Percentiles rank a stretch among this genome's conserved stretches.
These are phyloP conservation scores for Araneus ventricosus DNA, from an alignment of 1,140 invertebrate genomes.

Conservation along the genomic window DNA sequence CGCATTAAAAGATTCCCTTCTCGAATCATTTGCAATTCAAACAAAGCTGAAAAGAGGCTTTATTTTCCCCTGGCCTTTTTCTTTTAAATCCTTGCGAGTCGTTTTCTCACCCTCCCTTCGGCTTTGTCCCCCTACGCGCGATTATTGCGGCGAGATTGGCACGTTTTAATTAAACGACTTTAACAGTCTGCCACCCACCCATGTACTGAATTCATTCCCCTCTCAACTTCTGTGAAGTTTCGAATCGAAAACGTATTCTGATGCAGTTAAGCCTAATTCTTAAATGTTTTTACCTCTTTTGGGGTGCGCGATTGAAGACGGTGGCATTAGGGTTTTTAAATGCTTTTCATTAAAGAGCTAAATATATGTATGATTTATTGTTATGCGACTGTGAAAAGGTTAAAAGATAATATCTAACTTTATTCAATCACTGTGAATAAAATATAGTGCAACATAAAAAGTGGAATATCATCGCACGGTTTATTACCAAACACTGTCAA, in stretches of 20 bases:
- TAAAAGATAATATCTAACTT: no score
- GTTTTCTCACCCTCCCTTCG: neutral
- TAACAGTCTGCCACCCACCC: conserved; percentile 30
- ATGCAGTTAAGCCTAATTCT: neutral
- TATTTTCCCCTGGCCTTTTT: conserved; percentile 41
- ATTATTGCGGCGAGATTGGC: conserved; percentile 67
- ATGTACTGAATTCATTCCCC: neutral
- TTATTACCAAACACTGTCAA: no score
- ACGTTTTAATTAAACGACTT: conserved; percentile 73
- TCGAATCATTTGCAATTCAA: conserved; percentile 75
- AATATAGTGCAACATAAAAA: no score
- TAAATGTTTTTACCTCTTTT: neutral
- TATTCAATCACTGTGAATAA: no score
- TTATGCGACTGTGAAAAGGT: no score
- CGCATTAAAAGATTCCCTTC: conserved; percentile 71
- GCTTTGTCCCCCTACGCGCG: neutral
- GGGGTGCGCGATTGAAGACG: no score
- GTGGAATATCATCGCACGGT: no score
- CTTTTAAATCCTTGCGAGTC: conserved; percentile 6
- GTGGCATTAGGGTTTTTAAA: no score
- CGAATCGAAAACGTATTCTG: neutral
- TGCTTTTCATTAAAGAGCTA: no score
- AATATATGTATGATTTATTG: no score
- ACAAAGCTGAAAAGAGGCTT: conserved; percentile 66
- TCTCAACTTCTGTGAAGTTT: neutral